Evolutionary conservation across 2,113 vertebrate genomes (phyloP), one percentile per base, ranked within the genome.

Genomic region (Myiopsitta monachus): DNA sequence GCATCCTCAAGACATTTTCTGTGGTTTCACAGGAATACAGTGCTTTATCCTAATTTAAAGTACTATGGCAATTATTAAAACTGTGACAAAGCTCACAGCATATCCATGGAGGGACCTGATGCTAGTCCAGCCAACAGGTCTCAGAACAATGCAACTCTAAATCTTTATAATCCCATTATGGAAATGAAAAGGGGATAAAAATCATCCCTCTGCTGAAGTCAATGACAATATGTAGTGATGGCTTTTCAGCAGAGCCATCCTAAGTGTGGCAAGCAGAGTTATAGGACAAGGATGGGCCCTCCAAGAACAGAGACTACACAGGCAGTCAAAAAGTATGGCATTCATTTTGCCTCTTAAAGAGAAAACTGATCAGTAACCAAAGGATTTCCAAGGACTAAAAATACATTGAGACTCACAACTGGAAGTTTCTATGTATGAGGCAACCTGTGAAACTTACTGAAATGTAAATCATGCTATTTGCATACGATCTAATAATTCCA

Each of bases 341-440:
- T 62, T 84, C n/a, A 77, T 87, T 92, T 76, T 92, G 57, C 64
- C 44, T 31, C 73, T 93, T 84, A 64, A 26, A 66, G 69, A 44
- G 87, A 97, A 96, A 95, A 63, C 36, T 79, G 79, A 97, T 69
- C 66, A 83, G 75, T 47, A 91, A 86, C 62, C 79, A 55, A 92
- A 87, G 63, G 18, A 68, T 84, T 90, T 95, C 87, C 76, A 91
- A 88, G 88, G 76, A 66, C 79, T 90, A 83, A 94, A 94, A 94
- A 83, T 80, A 59, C 31, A 69, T 2, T 1, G 13, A 87, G 43
- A 47, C 80, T 96, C 62, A 69, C 41, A 90, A 38, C 27, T 43
- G 26, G 46, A 87, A 92, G 51, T 62, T 84, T 64, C 62, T 72
- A 4, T 36, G 18, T n/a, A 26, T 51, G 54, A 83, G 47, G 44